A percentile compares a stretch with the other conserved stretches of the same genome.
Evolutionary conservation across 2,888 invertebrate genomes (phyloP).

Genomic region (Pyrocoelia pectoralis): DNA sequence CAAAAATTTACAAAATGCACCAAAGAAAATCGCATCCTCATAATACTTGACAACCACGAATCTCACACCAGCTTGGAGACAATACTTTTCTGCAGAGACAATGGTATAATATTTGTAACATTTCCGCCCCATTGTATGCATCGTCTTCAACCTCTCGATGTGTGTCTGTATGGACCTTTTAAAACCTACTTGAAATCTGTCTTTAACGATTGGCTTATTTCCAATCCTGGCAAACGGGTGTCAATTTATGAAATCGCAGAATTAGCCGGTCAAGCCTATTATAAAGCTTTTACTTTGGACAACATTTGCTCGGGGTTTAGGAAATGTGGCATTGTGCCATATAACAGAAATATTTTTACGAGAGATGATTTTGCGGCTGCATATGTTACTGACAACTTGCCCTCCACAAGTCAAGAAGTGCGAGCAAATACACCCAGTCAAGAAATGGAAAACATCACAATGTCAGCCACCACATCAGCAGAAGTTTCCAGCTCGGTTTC

Average conservation of each 20-base stretch:
- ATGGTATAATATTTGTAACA: conserved; percentile 5
- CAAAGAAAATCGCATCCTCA: too few species aligned
- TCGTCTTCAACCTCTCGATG: neutral
- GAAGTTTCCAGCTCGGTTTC: too few species aligned
- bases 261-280: neutral
- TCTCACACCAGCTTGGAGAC: too few species aligned
- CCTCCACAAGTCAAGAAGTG: too few species aligned
- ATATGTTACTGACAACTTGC: neutral
- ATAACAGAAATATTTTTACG: too few species aligned
- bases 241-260: neutral
- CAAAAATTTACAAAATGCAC: too few species aligned
- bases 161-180: neutral
- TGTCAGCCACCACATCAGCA: too few species aligned
- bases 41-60: too few species aligned
- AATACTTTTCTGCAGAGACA: conserved; percentile 3
- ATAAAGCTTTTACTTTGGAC: neutral
- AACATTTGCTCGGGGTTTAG: conserved; percentile 1
- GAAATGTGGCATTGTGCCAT: conserved; percentile 2
- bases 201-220: neutral
- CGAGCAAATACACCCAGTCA: neutral
- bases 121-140: neutral
- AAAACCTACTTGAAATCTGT: neutral
- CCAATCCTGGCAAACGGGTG: neutral
- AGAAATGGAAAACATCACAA: too few species aligned
- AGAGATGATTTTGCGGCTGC: conserved; percentile 1